Evolutionary conservation across 2,888 invertebrate species (phyloP).

Genomic region (Drosophila niveifrons): DNA sequence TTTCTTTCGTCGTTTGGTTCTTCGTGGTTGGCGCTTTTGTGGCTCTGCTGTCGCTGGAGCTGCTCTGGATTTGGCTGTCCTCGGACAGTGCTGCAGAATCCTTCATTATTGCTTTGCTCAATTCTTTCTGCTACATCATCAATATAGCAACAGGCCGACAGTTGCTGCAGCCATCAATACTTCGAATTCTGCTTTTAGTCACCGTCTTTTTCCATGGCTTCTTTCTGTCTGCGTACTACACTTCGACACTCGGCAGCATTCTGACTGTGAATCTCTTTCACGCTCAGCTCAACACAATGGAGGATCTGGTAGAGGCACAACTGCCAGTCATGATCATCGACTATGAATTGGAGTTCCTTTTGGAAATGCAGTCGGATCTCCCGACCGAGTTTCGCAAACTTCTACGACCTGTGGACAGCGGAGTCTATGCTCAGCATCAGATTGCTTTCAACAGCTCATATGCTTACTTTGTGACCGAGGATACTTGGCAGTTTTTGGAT

Average conservation of each 20-base stretch:
- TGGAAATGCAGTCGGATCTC: conserved; percentile 46
- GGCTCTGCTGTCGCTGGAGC: conserved; percentile 47
- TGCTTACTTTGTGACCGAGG: conserved; percentile 77
- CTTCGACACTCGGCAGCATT: conserved; percentile 79
- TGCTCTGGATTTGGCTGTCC: conserved; percentile 50
- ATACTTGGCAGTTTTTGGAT: conserved; percentile 76
- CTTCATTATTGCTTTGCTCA: conserved; percentile 24
- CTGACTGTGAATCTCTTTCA: conserved; percentile 75
- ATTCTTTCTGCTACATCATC: conserved; percentile 67
- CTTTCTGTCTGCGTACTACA: conserved; percentile 73
- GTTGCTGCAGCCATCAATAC: conserved; percentile 43
- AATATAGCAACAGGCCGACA: conserved; percentile 62
- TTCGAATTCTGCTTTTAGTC: conserved; percentile 59
- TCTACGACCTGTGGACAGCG: conserved; percentile 66
- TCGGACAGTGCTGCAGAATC: not conserved
- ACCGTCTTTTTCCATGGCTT: conserved; percentile 74
- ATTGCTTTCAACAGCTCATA: conserved; percentile 64
- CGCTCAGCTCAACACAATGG: conserved; percentile 75
- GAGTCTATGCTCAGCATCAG: conserved; percentile 61
- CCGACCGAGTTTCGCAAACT: conserved; percentile 59
- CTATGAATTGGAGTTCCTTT: conserved; percentile 77
- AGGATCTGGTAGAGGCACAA: conserved; percentile 69
- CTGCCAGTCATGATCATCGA: conserved; percentile 80
- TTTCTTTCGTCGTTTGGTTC: conserved; percentile 70
- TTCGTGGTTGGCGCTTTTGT: conserved; percentile 53